These are phyloP conservation scores for Cryptocephalus moraei DNA, from an alignment of 2,888 invertebrate species.

Conservation along the genomic window DNA sequence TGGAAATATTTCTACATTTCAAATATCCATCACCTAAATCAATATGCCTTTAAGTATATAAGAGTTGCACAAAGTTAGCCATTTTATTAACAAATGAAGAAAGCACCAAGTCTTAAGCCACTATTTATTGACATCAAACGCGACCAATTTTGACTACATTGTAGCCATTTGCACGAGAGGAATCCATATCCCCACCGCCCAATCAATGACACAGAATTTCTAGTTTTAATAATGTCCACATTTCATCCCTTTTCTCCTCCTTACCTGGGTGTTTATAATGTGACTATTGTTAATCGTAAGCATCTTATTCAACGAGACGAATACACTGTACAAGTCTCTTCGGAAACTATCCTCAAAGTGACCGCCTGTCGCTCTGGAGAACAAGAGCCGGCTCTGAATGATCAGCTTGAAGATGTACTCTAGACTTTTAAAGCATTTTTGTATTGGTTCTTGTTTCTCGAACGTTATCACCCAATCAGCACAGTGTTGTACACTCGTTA, in stretches of 20 bases:
- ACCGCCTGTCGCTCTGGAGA: constrained; percentile 77
- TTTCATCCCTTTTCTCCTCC: neutral
- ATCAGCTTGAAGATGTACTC: constrained; percentile 90
- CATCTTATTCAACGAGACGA: constrained; percentile 71
- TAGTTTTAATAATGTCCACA: too few species aligned
- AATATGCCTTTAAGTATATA: too few species aligned
- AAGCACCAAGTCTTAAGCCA: too few species aligned
- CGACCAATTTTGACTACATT: too few species aligned
- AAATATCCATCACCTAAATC: too few species aligned
- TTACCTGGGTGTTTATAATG: constrained; percentile 66
- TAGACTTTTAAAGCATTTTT: constrained; percentile 80
- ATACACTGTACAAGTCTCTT: constrained; percentile 69
- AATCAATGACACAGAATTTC: too few species aligned
- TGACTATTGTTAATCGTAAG: constrained; percentile 60
- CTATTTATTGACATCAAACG: too few species aligned
- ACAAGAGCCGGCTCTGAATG: constrained; percentile 76
- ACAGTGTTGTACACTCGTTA: constrained; percentile 83
- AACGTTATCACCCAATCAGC: constrained; percentile 78
- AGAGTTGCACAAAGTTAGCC: too few species aligned
- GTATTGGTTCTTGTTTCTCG: constrained; percentile 81
- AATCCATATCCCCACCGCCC: too few species aligned
- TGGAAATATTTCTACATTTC: too few species aligned
- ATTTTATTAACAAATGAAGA: too few species aligned
- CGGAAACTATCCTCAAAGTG: constrained; percentile 83
- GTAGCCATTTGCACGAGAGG: too few species aligned